A percentile compares a stretch with the other conserved stretches of the same genome.
phyloP scores from a whole-genome alignment of 2,113 vertebrate species.

The Bubo blakistoni region DNA sequence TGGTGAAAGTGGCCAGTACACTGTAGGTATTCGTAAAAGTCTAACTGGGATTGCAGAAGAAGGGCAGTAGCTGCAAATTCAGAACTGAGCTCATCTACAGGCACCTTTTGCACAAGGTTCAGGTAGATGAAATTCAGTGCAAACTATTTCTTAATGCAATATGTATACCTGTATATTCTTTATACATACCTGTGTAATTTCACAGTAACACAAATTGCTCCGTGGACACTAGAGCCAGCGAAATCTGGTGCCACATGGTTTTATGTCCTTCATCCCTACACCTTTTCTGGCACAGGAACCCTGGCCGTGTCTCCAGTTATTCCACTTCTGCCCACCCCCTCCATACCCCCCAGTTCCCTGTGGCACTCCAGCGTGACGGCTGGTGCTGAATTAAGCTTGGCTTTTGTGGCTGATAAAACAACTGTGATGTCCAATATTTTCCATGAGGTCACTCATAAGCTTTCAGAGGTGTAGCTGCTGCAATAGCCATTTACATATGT shows the following conservation, averaged over 20 bases:
- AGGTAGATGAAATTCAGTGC: neutral
- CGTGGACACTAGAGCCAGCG: neutral
- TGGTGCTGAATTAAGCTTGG: neutral
- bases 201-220: neutral
- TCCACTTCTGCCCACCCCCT: neutral
- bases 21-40: neutral
- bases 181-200: neutral
- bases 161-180: neutral
- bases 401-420: neutral
- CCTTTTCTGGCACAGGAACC: neutral
- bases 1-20: neutral
- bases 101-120: neutral
- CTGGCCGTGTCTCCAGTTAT: neutral
- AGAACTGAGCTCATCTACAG: neutral
- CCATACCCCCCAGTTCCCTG: fast-evolving
- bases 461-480: neutral
- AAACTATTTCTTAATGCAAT: neutral
- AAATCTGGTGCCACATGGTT: neutral
- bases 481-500: neutral
- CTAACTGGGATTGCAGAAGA: neutral
- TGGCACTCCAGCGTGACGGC: fast-evolving
- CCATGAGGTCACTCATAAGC: neutral
- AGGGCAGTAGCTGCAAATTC: neutral
- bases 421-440: neutral
- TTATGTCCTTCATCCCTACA: neutral